These are phyloP conservation scores for Pristis pectinata DNA, from an alignment of 2,797 vertebrate genomes.

Conservation along the genomic window DNA sequence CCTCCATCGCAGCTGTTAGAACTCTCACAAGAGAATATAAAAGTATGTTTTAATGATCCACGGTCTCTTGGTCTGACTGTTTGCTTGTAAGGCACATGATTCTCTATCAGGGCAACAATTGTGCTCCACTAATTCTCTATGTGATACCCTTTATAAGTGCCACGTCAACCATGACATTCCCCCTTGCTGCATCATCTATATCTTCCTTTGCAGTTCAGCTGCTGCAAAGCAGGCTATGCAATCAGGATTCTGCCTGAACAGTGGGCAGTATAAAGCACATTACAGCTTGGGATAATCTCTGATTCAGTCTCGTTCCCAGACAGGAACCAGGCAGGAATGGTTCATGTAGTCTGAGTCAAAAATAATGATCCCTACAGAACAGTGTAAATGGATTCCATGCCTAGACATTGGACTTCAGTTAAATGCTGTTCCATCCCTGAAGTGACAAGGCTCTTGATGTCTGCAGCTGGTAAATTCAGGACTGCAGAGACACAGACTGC, in stretches of 20 bases:
- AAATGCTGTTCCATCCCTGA: background rate
- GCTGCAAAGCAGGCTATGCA: background rate
- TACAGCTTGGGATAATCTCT: background rate
- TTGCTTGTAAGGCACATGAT: background rate
- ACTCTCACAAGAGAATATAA: background rate
- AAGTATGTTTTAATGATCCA: background rate
- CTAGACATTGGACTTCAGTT: background rate
- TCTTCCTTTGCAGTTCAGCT: background rate
- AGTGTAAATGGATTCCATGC: background rate
- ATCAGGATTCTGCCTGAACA: background rate
- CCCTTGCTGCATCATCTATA: background rate
- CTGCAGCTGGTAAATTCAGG: background rate
- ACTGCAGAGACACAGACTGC: background rate
- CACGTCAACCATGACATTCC: background rate
- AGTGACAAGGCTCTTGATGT: background rate
- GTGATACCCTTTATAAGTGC: background rate
- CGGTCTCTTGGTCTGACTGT: background rate
- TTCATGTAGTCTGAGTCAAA: too few relatives aligned
- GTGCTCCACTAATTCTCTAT: background rate
- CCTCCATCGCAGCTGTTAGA: background rate
- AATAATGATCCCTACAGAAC: background rate
- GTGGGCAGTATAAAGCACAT: background rate
- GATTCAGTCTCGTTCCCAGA: background rate
- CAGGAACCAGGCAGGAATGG: background rate
- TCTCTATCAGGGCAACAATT: background rate